These are phyloP conservation scores for Actinemys pallida DNA, from an alignment of 2,113 vertebrate species.

Conservation along the genomic window DNA sequence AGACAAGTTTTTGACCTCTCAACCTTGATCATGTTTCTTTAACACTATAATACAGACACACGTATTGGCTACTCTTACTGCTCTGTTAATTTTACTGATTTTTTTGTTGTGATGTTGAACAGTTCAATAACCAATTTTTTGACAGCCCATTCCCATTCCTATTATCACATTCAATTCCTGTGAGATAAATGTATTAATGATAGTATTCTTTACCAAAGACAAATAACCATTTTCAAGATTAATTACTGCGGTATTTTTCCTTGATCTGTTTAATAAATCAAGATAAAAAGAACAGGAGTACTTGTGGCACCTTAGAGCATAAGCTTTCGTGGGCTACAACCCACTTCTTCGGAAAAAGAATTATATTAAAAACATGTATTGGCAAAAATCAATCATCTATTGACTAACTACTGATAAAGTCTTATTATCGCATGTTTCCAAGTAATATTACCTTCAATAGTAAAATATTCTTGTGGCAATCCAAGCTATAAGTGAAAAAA, in stretches of 20 bases:
- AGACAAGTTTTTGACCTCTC: background rate
- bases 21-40: background rate
- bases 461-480: background rate
- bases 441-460: background rate
- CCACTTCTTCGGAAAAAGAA: background rate
- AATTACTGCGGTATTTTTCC: background rate
- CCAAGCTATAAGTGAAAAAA: background rate
- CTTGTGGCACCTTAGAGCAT: too few relatives aligned
- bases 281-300: background rate
- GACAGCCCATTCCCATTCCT: background rate
- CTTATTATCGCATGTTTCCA: background rate
- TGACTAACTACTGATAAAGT: background rate
- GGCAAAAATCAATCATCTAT: background rate
- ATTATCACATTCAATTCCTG: background rate
- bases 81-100: background rate
- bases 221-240: background rate
- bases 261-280: conserved; percentile 27
- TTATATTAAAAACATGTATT: background rate
- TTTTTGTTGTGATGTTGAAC: background rate
- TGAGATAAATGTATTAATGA: background rate
- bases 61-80: fast-evolving
- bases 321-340: too few relatives aligned
- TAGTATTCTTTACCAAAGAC: conserved; percentile 8
- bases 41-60: background rate
- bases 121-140: background rate